phyloP scores from a whole-genome alignment of 2,888 invertebrate genomes.

The Nowickia ferox region DNA sequence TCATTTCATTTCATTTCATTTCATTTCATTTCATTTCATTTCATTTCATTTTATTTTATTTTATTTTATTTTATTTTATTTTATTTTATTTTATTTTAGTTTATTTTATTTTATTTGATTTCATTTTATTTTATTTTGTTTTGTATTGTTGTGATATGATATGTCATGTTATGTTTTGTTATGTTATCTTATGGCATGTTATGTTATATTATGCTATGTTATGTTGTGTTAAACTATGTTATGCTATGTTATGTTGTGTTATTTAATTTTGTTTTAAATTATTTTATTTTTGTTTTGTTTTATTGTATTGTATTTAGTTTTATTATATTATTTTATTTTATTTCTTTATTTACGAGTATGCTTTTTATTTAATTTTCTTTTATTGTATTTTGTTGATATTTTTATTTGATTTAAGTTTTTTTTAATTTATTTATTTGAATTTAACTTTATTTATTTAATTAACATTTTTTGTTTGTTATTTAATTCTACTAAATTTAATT shows the following conservation, averaged over 20 bases:
- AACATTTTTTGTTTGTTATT: too few relatives aligned
- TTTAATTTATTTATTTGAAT: too few relatives aligned
- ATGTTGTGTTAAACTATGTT: background rate
- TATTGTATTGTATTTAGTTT: background rate
- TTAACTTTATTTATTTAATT: too few relatives aligned
- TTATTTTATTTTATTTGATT: background rate
- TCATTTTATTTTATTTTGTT: slow-evolving; percentile 6
- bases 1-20: background rate
- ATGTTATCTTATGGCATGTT: background rate
- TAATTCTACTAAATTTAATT: too few relatives aligned
- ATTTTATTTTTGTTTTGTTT: background rate
- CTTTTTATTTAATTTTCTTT: slow-evolving; percentile 9
- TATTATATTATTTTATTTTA: background rate
- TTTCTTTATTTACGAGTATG: slow-evolving; percentile 12
- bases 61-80: background rate
- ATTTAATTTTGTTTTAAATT: background rate
- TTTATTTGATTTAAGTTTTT: too few relatives aligned
- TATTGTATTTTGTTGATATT: background rate
- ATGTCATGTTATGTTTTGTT: background rate
- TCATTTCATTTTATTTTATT: background rate
- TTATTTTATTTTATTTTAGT: background rate
- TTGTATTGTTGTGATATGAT: background rate
- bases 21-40: background rate
- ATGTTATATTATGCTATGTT: background rate
- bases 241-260: background rate